A percentile compares a stretch with the other conserved stretches of the same genome.
phyloP scores from a whole-genome alignment of 2,888 invertebrate species.

The Graphium colonna region DNA sequence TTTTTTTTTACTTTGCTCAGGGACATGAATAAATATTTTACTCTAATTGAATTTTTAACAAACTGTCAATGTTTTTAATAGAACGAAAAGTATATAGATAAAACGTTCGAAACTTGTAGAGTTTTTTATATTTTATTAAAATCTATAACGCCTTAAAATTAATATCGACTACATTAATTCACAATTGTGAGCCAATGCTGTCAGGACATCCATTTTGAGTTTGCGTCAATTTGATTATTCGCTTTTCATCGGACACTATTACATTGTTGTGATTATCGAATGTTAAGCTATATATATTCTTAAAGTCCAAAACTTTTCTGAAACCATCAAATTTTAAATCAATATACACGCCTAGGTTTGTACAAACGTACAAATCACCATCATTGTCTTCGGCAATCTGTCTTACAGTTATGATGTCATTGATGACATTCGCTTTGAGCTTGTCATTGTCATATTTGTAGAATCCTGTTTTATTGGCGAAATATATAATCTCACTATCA shows the following conservation, averaged over 20 bases:
- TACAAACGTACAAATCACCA: slow-evolving; percentile 48
- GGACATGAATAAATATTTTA: too few species aligned
- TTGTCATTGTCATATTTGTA: slow-evolving; percentile 44
- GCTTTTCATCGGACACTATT: slow-evolving; percentile 50
- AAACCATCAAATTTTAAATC: slow-evolving; percentile 33
- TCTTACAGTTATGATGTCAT: slow-evolving; percentile 46
- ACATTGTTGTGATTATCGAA: slow-evolving; percentile 58
- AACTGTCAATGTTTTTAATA: too few species aligned
- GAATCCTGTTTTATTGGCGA: slow-evolving; percentile 53
- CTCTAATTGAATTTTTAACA: too few species aligned
- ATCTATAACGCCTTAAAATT: slow-evolving; percentile 15
- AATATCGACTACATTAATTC: slow-evolving; percentile 18
- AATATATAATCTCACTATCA: slow-evolving; percentile 41
- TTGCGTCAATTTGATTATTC: slow-evolving; percentile 42
- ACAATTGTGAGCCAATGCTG: slow-evolving; percentile 33
- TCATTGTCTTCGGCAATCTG: slow-evolving; percentile 57
- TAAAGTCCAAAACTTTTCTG: slow-evolving; percentile 43
- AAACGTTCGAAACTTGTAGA: too few species aligned
- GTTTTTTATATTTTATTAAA: background rate
- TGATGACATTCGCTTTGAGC: slow-evolving; percentile 33
- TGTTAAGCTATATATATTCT: slow-evolving; percentile 47
- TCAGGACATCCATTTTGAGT: slow-evolving; percentile 41
- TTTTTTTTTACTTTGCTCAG: too few species aligned
- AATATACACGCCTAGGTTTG: slow-evolving; percentile 48
- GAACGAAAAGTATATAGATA: too few species aligned